Base-by-base conservation (phyloP, 2,797 vertebrate genomes). In the Dromococcyx pavoninus region DNA sequence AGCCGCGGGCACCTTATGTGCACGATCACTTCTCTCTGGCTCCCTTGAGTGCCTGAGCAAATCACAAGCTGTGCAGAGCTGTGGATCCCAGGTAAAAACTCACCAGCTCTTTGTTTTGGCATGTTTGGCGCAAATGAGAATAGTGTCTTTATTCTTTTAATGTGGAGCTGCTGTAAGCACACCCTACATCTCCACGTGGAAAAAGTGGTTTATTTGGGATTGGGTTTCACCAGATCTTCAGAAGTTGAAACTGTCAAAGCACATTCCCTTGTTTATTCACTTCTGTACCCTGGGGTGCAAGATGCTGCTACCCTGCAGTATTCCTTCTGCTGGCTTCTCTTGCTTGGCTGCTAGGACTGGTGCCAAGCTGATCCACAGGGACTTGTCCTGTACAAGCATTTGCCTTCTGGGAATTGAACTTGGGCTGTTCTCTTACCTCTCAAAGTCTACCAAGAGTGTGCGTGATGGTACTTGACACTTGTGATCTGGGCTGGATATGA, bases 341-440 rank as follows among this genome's bases (percentile, higher is more conserved):
- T 74, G 39, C 35, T 60, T 64, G 82, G 81, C 28, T 88, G 16
- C 50, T 56, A 10, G 51, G 73, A 41, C 37, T 72, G n/a, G 66
- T 75, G 74, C 83, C 64, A 53, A 73, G 32, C 9, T 86, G n/a
- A 37, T 87, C 83, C 69, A 32, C 12, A 33, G 30, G 35, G 80
- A 53, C 65, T 89, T 86, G 46, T 85, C 61, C 78, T 17, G 10
- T 65, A 9, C 1, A 11, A 62, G 15, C 4, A 3, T 33, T 89
- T 83, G 48, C 77, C 69, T 88, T 69, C 73, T 89, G 82, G 51
- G 61, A 91, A 21, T 37, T 80, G 58, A 27, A 18, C 33, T 87
- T 0, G 0, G 51, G 22, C 61, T 0, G 0, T 77, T 83, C 51
- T 60, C 81, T 71, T 92, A 79, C 57, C 78, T 83, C 71, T 78